These are phyloP conservation scores for Sclerurus mexicanus DNA, from an alignment of 2,113 vertebrate species.

Conservation along the genomic window DNA sequence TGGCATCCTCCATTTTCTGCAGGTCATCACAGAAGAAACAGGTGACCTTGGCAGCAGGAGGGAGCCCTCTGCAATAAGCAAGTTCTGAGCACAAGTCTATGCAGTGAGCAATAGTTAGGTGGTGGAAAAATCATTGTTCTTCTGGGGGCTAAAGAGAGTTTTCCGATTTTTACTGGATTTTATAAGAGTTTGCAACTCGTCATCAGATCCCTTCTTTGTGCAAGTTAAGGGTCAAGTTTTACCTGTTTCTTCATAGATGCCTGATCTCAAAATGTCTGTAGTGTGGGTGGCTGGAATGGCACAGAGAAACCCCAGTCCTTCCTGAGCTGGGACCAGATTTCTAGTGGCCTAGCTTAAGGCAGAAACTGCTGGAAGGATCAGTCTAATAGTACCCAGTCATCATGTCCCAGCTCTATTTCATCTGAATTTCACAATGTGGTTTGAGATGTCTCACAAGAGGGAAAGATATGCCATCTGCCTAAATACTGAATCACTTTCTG, in stretches of 20 bases:
- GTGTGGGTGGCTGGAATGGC: neutral
- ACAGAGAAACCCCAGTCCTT: neutral
- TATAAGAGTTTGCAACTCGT: neutral
- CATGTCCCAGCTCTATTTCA: neutral
- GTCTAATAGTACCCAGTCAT: neutral
- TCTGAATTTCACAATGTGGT: neutral
- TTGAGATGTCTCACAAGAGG: neutral
- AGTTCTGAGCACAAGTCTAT: accelerated
- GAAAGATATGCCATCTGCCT: neutral
- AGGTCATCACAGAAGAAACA: neutral
- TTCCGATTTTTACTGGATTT: neutral
- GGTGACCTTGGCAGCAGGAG: neutral
- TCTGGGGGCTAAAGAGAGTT: neutral
- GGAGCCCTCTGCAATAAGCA: neutral
- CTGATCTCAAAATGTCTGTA: neutral
- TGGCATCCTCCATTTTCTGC: neutral
- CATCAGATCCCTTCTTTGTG: neutral
- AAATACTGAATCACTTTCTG: neutral
- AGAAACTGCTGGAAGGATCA: neutral
- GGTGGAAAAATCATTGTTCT: neutral
- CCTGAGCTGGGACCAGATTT: neutral
- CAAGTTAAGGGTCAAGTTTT: neutral
- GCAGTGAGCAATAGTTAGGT: neutral
- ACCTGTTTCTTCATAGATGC: neutral
- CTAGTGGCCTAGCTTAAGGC: neutral